Conservation (phyloP, 2,797 vertebrate genomes). For the Anguilla pacifica region DNA sequence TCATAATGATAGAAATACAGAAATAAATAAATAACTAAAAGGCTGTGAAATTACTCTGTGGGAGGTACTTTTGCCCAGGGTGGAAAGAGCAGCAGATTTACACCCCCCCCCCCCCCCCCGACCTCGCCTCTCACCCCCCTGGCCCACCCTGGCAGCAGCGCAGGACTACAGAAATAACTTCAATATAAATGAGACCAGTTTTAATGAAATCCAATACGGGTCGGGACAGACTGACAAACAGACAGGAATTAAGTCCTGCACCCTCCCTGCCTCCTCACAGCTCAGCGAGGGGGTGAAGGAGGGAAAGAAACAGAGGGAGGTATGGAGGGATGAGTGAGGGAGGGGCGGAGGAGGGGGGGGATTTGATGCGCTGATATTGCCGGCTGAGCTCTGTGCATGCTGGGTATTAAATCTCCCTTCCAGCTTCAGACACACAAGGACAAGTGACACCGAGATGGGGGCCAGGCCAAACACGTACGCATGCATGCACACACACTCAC, state of each 20-base stretch:
- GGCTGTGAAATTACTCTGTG: slow-evolving; percentile 49
- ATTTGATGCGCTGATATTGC: slow-evolving; percentile 84
- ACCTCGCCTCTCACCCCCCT: slow-evolving; percentile 42
- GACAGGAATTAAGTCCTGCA: slow-evolving; percentile 47
- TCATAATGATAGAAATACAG: slow-evolving; percentile 19
- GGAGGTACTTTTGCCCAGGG: slow-evolving; percentile 46
- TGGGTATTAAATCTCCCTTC: slow-evolving; percentile 91
- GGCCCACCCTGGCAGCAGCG: slow-evolving; percentile 46
- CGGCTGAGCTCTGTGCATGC: slow-evolving; percentile 79
- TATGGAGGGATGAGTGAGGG: slow-evolving; percentile 28
- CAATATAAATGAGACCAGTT: slow-evolving; percentile 76
- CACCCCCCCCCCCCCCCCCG: slow-evolving; percentile 22
- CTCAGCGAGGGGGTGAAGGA: slow-evolving; percentile 1
- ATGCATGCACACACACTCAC: slow-evolving; percentile 36
- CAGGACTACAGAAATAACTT: slow-evolving; percentile 63
- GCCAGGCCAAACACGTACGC: slow-evolving; percentile 52
- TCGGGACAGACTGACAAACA: slow-evolving; percentile 58
- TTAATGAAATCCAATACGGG: slow-evolving; percentile 73
- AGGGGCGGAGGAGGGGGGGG: slow-evolving; percentile 68
- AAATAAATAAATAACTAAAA: slow-evolving; percentile 29
- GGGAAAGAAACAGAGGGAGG: slow-evolving; percentile 45
- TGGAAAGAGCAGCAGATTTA: slow-evolving; percentile 31
- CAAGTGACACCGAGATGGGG: slow-evolving; percentile 76
- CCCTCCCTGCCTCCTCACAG: neutral
- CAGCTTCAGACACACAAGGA: slow-evolving; percentile 86